These are phyloP conservation scores for Parotia lawesii DNA, from an alignment of 2,113 vertebrate species.

Conservation along the genomic window DNA sequence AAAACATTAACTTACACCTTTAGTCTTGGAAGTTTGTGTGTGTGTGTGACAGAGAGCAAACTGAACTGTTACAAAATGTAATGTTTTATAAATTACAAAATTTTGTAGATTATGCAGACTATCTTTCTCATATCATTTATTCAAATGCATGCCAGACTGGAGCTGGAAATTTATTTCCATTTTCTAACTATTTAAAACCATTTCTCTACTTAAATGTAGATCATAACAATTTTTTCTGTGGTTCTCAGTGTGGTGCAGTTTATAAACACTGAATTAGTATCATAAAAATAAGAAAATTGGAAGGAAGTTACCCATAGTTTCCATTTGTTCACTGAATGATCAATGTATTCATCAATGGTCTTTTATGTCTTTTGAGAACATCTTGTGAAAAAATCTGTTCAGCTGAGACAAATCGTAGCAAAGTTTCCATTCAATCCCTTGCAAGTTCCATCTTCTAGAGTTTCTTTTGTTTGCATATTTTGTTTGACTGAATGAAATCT, in stretches of 20 bases:
- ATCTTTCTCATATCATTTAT: not conserved
- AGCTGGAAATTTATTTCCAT: not conserved
- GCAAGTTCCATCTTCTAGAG: not conserved
- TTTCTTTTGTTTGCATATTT: not conserved
- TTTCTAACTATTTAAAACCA: not conserved
- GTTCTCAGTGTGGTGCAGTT: not conserved
- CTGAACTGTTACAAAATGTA: not conserved
- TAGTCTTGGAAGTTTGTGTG: not conserved
- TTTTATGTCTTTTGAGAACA: not conserved
- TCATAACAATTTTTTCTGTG: not conserved
- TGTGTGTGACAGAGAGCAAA: not conserved
- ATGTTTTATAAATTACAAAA: not conserved
- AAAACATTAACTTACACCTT: not conserved
- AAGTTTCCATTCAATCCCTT: not conserved
- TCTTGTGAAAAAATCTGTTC: not conserved
- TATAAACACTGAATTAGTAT: not conserved
- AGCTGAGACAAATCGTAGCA: not conserved
- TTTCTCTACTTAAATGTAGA: not conserved
- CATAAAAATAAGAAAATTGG: not conserved
- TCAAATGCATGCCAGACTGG: not conserved
- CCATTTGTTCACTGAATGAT: not conserved
- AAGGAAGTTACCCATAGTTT: not conserved
- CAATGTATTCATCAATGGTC: not conserved
- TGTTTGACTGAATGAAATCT: not conserved
- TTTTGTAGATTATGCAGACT: not conserved